Conservation (phyloP, 2,888 invertebrate species). For the Chirona hameri region DNA sequence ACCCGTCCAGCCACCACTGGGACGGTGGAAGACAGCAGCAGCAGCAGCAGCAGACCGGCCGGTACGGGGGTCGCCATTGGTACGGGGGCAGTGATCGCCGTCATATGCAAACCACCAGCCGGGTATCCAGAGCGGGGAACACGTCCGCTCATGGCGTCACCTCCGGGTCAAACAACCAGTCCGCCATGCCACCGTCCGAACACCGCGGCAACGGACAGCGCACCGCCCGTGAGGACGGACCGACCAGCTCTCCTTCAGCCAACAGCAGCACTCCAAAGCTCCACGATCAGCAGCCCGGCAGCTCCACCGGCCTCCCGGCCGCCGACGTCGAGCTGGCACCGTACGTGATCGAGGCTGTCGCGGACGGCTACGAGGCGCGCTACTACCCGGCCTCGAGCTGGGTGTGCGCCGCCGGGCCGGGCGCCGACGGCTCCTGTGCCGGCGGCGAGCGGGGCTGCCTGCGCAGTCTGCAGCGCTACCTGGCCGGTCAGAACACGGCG, state of each 20-base stretch:
- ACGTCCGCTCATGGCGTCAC: too few relatives aligned
- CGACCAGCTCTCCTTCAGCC: too few relatives aligned
- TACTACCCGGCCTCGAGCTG: constrained; percentile 1
- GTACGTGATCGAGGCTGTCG: constrained; percentile 1
- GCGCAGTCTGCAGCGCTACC: not conserved
- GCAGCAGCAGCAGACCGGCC: not conserved
- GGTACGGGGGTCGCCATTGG: not conserved
- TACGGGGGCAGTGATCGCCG: too few relatives aligned
- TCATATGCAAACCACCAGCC: too few relatives aligned
- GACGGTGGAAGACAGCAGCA: not conserved
- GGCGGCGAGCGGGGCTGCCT: not conserved
- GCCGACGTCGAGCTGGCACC: not conserved
- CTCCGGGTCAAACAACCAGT: too few relatives aligned
- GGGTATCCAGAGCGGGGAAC: too few relatives aligned
- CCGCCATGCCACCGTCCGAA: too few relatives aligned
- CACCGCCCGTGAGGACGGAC: too few relatives aligned
- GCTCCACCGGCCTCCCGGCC: not conserved
- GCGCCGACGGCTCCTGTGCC: not conserved
- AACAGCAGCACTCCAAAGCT: too few relatives aligned
- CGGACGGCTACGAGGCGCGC: not conserved
- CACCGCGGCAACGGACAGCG: too few relatives aligned
- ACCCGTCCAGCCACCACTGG: too few relatives aligned
- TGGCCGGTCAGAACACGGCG: not conserved
- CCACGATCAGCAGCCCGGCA: not conserved
- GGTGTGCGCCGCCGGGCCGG: constrained; percentile 10